phyloP scores from a whole-genome alignment of 2,797 vertebrate genomes.

The Gobio occitaniae region DNA sequence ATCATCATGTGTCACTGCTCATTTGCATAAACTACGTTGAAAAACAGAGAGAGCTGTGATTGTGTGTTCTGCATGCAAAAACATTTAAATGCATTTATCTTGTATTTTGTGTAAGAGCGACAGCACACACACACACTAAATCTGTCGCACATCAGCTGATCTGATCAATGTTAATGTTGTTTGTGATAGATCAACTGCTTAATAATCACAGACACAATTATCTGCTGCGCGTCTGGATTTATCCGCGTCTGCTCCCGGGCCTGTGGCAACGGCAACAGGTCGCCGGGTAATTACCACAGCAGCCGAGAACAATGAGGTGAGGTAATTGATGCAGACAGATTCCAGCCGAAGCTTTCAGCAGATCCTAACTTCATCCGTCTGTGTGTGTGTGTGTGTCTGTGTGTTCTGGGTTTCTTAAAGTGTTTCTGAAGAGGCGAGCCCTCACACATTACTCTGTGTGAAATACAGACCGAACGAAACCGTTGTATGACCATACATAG shows the following conservation, averaged over 20 bases:
- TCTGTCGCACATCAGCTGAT: not conserved
- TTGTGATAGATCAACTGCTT: conserved; percentile 59
- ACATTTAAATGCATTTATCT: not conserved
- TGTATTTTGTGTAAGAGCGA: not conserved
- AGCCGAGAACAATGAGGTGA: conserved; percentile 31
- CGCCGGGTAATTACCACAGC: conserved; percentile 50
- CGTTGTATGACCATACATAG: too few species aligned
- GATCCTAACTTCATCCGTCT: not conserved
- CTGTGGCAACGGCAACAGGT: conserved; percentile 46
- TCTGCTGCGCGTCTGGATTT: conserved; percentile 34
- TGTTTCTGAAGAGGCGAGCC: not conserved
- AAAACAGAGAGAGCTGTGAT: not conserved
- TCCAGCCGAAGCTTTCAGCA: conserved; percentile 35
- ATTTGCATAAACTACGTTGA: not conserved
- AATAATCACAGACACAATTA: conserved; percentile 62
- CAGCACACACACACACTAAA: not conserved
- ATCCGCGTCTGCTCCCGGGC: conserved; percentile 41
- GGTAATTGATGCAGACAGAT: conserved; percentile 50
- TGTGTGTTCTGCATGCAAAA: not conserved
- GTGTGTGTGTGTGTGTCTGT: not conserved
- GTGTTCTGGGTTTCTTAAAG: conserved; percentile 7
- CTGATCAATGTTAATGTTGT: conserved; percentile 61
- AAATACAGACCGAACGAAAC: too few species aligned
- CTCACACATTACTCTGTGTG: too few species aligned
- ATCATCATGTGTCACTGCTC: not conserved